Percentiles rank a stretch among this genome's conserved stretches.
phyloP scores from a whole-genome alignment of 2,888 invertebrate genomes.

The Galerucella pusilla region DNA sequence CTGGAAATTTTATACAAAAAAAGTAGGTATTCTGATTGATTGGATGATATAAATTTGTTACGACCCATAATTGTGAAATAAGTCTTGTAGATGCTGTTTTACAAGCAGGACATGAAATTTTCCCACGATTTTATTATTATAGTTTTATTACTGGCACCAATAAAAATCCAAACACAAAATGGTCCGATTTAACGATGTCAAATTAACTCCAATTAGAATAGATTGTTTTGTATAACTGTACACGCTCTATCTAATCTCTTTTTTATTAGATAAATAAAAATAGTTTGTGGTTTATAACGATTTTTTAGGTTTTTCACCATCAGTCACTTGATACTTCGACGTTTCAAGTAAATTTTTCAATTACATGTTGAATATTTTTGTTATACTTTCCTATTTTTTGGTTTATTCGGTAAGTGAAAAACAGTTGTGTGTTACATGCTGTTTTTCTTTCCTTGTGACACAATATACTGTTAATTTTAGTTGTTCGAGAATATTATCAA shows the following conservation, averaged over 20 bases:
- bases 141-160: constrained; percentile 7
- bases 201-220: background rate
- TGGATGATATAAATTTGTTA: background rate
- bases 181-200: background rate
- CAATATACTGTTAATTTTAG: too few relatives aligned
- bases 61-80: constrained; percentile 6
- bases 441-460: too few relatives aligned
- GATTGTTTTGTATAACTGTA: background rate
- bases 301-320: background rate
- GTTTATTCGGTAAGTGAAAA: too few relatives aligned
- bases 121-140: constrained; percentile 14
- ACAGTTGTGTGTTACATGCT: too few relatives aligned
- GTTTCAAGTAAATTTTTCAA: too few relatives aligned
- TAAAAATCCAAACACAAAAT: constrained; percentile 7
- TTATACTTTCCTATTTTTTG: too few relatives aligned
- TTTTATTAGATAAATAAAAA: too few relatives aligned
- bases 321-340: too few relatives aligned
- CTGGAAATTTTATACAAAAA: background rate
- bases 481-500: too few relatives aligned
- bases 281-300: too few relatives aligned
- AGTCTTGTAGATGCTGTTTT: background rate
- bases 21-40: background rate
- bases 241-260: background rate
- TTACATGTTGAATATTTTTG: too few relatives aligned
- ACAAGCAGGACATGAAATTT: background rate